Percentiles rank a stretch among this genome's conserved stretches.
Conservation (phyloP, 2,797 vertebrate genomes). For the Galaxias olidus region DNA sequence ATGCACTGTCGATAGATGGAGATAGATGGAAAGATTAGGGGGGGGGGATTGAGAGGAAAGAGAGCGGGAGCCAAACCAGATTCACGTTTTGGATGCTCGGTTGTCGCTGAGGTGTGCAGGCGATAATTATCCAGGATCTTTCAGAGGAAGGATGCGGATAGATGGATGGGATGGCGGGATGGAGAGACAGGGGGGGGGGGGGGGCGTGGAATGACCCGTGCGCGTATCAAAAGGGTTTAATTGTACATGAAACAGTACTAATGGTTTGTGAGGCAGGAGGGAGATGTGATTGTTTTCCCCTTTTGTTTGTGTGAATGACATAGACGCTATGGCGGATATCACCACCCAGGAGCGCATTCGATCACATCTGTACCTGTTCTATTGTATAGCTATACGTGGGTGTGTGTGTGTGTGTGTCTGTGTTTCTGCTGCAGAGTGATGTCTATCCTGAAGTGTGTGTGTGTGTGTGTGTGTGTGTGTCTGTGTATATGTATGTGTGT, state of each 20-base stretch:
- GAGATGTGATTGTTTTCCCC: constrained; percentile 48
- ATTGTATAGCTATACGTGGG: constrained; percentile 84
- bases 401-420: constrained; percentile 67
- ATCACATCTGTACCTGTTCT: no score
- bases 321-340: constrained; percentile 48
- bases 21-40: constrained; percentile 6
- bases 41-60: constrained; percentile 41
- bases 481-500: constrained; percentile 35
- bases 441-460: background rate
- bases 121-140: background rate
- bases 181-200: constrained; percentile 32
- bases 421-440: background rate
- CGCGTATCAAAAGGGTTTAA: constrained; percentile 77
- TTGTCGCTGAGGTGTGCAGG: constrained; percentile 40
- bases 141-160: constrained; percentile 9
- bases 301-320: constrained; percentile 51
- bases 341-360: no score
- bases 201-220: constrained; percentile 76
- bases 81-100: constrained; percentile 36
- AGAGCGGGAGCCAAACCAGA: background rate
- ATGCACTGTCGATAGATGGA: constrained; percentile 23
- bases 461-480: constrained; percentile 2
- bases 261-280: constrained; percentile 80
- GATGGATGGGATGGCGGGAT: constrained; percentile 28
- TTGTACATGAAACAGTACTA: constrained; percentile 95